Evolutionary conservation across 37 sponge, comb jelly and placozoan genomes (phyloP).

Genomic region (Petrosia ficiformis): DNA sequence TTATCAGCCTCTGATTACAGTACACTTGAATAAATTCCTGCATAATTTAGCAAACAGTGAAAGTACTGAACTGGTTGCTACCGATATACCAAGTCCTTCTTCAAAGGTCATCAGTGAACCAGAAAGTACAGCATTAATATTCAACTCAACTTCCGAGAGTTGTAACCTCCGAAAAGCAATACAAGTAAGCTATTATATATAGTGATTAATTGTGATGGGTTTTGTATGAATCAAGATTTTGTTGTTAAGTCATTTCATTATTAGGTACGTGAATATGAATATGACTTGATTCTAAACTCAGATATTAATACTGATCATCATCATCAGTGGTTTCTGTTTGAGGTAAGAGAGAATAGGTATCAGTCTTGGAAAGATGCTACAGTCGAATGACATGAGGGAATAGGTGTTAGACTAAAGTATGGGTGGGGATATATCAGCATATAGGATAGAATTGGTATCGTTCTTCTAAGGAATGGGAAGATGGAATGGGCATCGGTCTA

Average conservation of each 20-base stretch:
- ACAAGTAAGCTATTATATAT: slow-evolving; percentile 47
- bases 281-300: slow-evolving; percentile 76
- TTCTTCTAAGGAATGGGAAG: no score
- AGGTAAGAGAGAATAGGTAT: slow-evolving; percentile 26
- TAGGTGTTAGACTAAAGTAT: no score
- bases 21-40: no score
- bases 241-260: neutral
- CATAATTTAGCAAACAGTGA: no score
- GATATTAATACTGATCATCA: slow-evolving; percentile 81
- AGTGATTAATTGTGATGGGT: neutral
- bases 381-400: no score
- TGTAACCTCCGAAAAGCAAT: slow-evolving; percentile 81
- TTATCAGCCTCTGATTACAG: no score
- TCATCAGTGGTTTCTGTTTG: slow-evolving; percentile 92
- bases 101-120: neutral
- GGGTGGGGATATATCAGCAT: no score
- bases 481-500: no score
- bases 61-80: neutral
- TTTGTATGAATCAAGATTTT: neutral
- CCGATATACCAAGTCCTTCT: neutral
- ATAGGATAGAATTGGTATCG: no score
- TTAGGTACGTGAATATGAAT: slow-evolving; percentile 75
- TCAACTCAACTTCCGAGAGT: slow-evolving; percentile 76
- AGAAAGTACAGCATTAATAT: slow-evolving; percentile 18
- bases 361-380: no score